Conservation (phyloP, 2,797 vertebrate species). For the Macrochelys suwanniensis region DNA sequence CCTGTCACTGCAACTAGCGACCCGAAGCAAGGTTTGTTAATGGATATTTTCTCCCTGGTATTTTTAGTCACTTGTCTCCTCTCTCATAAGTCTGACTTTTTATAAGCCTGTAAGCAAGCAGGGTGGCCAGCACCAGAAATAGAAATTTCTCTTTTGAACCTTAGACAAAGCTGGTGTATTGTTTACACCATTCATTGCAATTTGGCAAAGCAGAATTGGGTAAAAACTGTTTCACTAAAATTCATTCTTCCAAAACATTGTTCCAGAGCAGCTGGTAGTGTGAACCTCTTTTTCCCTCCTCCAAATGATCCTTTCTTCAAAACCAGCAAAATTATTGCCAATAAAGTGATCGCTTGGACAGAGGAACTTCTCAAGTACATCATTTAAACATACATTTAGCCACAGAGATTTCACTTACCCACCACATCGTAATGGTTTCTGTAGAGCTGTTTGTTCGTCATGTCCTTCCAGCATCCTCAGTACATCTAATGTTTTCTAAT, state of each 20-base stretch:
- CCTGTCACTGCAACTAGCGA: conserved; percentile 75
- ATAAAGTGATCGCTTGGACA: background rate
- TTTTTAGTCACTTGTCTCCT: background rate
- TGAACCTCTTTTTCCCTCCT: background rate
- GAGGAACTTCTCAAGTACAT: background rate
- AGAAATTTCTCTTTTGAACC: conserved; percentile 2
- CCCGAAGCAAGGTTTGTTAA: conserved; percentile 88
- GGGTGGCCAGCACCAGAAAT: background rate
- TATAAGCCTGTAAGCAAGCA: conserved; percentile 23
- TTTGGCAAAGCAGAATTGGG: conserved; percentile 23
- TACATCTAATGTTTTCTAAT: background rate
- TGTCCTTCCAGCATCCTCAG: background rate
- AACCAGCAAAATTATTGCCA: background rate
- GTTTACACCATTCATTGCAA: conserved; percentile 27
- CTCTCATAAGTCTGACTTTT: background rate
- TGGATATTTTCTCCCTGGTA: conserved; percentile 58
- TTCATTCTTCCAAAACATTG: background rate
- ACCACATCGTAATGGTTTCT: background rate
- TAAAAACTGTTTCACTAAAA: conserved; percentile 22
- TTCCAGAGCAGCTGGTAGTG: background rate
- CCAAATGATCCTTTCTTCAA: background rate
- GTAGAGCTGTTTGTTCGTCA: background rate
- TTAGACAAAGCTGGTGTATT: background rate
- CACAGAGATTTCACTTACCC: rapidly evolving
- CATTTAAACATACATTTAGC: background rate